Evolutionary conservation across 2,888 invertebrate genomes (phyloP).

Genomic region (Liopterus haemorrhoidalis): DNA sequence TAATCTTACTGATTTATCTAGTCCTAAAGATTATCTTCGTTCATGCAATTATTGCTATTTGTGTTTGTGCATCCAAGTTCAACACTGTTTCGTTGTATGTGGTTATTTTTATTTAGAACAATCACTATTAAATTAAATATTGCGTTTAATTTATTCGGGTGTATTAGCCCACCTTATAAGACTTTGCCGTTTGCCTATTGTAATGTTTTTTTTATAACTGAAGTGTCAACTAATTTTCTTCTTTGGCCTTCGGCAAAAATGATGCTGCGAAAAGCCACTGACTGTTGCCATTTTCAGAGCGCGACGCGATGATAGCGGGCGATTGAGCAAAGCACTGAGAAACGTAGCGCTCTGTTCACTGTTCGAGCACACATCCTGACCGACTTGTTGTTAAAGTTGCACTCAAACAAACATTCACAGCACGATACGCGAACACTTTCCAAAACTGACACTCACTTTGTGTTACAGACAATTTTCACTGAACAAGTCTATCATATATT

Average conservation of each 20-base stretch:
- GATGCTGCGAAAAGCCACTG: conserved; percentile 47
- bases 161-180: conserved; percentile 41
- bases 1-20: too few relatives aligned
- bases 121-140: too few relatives aligned
- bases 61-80: too few relatives aligned
- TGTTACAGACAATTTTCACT: conserved; percentile 17
- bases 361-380: conserved; percentile 43
- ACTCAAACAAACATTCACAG: conserved; percentile 39
- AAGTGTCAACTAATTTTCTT: conserved; percentile 54
- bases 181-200: conserved; percentile 43
- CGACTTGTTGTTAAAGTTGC: conserved; percentile 44
- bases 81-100: neutral
- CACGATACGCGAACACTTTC: conserved; percentile 32
- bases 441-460: conserved; percentile 30
- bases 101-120: too few relatives aligned
- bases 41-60: neutral
- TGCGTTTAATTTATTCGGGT: conserved; percentile 8
- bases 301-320: conserved; percentile 43
- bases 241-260: conserved; percentile 50
- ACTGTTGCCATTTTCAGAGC: conserved; percentile 51
- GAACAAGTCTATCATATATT: conserved; percentile 24
- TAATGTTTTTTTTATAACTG: conserved; percentile 43
- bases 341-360: conserved; percentile 35
- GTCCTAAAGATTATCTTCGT: neutral
- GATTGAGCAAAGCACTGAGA: conserved; percentile 42